Evolutionary conservation across 2,888 invertebrate genomes (phyloP).

Genomic region (Hyppa rectilinea): DNA sequence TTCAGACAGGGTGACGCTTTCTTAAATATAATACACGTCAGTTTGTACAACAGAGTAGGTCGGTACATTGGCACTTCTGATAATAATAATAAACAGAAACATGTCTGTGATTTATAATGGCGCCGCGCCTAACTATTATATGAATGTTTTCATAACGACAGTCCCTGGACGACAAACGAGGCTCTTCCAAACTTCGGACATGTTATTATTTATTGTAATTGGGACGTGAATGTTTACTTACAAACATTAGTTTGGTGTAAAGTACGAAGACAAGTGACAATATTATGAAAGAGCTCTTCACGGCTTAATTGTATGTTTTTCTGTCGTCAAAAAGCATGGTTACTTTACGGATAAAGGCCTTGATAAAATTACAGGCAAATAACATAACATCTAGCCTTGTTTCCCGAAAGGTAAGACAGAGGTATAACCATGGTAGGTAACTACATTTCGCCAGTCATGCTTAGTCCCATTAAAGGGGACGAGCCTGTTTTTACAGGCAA

Average conservation of each 20-base stretch:
- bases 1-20: constrained; percentile 17
- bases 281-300: constrained; percentile 3
- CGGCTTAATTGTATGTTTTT: not conserved
- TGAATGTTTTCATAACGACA: constrained; percentile 36
- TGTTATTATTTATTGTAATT: constrained; percentile 46
- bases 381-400: too few relatives aligned
- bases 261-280: not conserved
- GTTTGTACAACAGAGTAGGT: not conserved
- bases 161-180: constrained; percentile 28
- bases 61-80: constrained; percentile 12
- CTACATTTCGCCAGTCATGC: too few relatives aligned
- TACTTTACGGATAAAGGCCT: not conserved
- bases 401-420: too few relatives aligned
- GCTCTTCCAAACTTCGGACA: constrained; percentile 8
- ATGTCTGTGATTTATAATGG: constrained; percentile 44
- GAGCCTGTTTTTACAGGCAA: too few relatives aligned
- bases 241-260: constrained; percentile 1
- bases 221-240: constrained; percentile 26
- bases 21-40: constrained; percentile 7
- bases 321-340: too few relatives aligned
- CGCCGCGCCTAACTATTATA: constrained; percentile 21
- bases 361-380: too few relatives aligned
- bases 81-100: constrained; percentile 27
- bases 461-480: too few relatives aligned
- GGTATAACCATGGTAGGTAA: too few relatives aligned